Evolutionary conservation across 2,113 vertebrate species (phyloP).

Genomic region (Ciconia boyciana): DNA sequence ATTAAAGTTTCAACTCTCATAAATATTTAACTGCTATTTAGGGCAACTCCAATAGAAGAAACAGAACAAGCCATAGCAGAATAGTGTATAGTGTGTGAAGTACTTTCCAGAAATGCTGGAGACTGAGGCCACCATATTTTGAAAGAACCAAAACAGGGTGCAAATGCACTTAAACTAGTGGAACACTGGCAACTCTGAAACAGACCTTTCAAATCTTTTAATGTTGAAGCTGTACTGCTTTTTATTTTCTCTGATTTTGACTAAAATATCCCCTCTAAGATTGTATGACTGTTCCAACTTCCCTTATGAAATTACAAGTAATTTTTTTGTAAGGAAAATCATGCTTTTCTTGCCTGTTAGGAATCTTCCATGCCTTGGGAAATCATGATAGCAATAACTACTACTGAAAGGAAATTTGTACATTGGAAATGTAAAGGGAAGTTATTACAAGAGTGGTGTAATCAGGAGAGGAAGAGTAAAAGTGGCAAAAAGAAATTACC

Average conservation of each 20-base stretch:
- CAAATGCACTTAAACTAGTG: background rate
- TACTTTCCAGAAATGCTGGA: background rate
- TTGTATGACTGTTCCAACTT: background rate
- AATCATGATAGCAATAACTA: background rate
- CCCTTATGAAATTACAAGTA: background rate
- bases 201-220: background rate
- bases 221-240: background rate
- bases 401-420: background rate
- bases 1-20: background rate
- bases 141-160: background rate
- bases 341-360: background rate
- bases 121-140: background rate
- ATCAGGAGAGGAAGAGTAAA: background rate
- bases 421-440: background rate
- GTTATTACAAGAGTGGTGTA: background rate
- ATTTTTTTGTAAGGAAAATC: background rate
- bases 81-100: background rate
- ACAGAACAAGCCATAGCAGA: background rate
- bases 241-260: background rate
- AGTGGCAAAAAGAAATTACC: background rate
- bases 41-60: background rate
- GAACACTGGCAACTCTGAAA: background rate
- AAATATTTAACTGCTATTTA: background rate
- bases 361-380: background rate
- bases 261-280: background rate